Percentiles rank a stretch among this genome's conserved stretches.
Conservation (phyloP, 1,140 invertebrate species). For the Trachymyrmex cornetzi region DNA sequence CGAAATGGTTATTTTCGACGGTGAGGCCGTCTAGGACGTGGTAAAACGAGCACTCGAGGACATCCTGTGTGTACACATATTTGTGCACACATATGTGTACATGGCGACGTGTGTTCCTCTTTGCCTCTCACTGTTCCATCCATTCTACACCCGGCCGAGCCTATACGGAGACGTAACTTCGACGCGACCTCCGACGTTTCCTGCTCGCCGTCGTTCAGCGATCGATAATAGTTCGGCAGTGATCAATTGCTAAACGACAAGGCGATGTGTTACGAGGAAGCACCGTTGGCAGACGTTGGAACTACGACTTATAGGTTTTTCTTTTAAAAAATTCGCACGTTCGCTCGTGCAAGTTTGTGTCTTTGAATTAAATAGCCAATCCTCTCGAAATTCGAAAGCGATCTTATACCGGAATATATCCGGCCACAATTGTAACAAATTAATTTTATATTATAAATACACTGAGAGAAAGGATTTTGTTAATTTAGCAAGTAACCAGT, state of each 20-base stretch:
- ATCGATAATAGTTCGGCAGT: constrained; percentile 32
- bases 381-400: neutral
- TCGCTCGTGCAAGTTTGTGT: neutral
- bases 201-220: constrained; percentile 68
- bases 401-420: neutral
- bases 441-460: neutral
- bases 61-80: constrained; percentile 73
- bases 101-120: constrained; percentile 12
- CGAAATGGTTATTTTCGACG: constrained; percentile 84
- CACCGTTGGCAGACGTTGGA: neutral
- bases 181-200: constrained; percentile 82
- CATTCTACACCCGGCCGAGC: constrained; percentile 66
- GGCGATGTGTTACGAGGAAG: neutral
- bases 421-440: neutral
- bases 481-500: no score
- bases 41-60: constrained; percentile 83
- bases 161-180: constrained; percentile 77
- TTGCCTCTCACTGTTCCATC: constrained; percentile 72
- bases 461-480: no score
- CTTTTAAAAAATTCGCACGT: neutral
- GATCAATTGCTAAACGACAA: constrained; percentile 12
- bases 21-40: constrained; percentile 84
- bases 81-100: constrained; percentile 19
- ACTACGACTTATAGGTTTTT: neutral
- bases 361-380: neutral